Base-by-base conservation (phyloP, 1,140 invertebrate genomes). In the Cecropterus lyciades region DNA sequence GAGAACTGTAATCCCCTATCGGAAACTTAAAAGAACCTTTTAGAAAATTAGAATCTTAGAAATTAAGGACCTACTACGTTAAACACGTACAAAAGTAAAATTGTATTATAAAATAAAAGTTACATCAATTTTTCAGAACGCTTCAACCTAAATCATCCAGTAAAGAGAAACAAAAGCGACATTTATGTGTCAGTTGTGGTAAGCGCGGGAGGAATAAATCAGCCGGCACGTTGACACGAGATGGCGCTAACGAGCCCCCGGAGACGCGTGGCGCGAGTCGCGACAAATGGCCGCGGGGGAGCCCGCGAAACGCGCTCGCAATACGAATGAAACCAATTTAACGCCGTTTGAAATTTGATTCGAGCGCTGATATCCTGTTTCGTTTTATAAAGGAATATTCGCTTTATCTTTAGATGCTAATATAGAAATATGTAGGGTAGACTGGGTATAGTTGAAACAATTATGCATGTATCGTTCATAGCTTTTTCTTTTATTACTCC, bases 111-210 rank as follows among this genome's bases (percentile, higher is more conserved):
- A 33, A 33, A 6, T 6, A 4, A 8, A 52, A 52, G 14, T 33
- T 6, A 20, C 27, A 16, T 60, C 48, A 43, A 60, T 48, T 59
- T 59, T 60, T 60, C 30, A 60, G 45, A 13, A 2, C 40, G 8
- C 57, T 60, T 17, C 17, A 51, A 30, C 48, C 51, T 53, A 37
- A 30, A 53, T 53, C 74, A 77, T 65, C 64, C 59, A 69, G 74
- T 85, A 84, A 87, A 79, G 79, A 76, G 84, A 84, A 84, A 84
- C 83, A 88, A 88, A 85, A 84, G 79, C 79, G 85, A 90, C 87
- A 80, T 88, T 87, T 87, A 90, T 88, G 80, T 88, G 85, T 84
- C 87, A 87, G 79, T 83, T 84, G 79, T 87, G 78, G 81, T 65
- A 75, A 66, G 78, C 67, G 68, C 56, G 67, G 53, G 60, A 52